A percentile compares a stretch with the other conserved stretches of the same genome.
Evolutionary conservation across 2,888 invertebrate species (phyloP).

Genomic region (Melinaea menophilus): DNA sequence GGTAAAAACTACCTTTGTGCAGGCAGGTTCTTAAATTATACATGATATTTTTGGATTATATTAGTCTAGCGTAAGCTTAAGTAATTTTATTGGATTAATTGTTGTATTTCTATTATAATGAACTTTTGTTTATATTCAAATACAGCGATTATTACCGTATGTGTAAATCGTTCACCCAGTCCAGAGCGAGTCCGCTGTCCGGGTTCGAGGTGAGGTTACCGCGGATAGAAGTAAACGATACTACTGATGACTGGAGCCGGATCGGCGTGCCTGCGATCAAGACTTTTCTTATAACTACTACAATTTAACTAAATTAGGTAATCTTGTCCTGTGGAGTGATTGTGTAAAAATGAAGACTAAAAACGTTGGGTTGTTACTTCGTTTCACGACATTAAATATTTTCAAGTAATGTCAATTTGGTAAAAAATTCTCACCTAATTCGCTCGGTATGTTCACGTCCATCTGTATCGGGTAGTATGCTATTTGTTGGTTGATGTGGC

Average conservation of each 20-base stretch:
- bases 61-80: no score
- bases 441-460: conserved; percentile 64
- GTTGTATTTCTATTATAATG: no score
- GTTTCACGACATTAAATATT: not conserved
- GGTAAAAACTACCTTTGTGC: no score
- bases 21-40: no score
- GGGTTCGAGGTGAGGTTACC: conserved; percentile 83
- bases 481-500: conserved; percentile 78
- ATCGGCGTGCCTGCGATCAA: conserved; percentile 74
- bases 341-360: no score
- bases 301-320: not conserved
- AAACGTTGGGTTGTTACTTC: not conserved
- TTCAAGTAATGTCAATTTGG: no score
- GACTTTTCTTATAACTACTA: no score
- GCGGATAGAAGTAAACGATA: conserved; percentile 80
- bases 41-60: no score
- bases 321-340: not conserved
- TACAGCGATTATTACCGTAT: conserved; percentile 57
- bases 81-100: no score
- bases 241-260: conserved; percentile 71
- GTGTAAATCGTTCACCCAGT: conserved; percentile 80
- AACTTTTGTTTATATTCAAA: no score
- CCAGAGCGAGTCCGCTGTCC: conserved; percentile 73
- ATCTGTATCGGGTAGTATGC: conserved; percentile 67
- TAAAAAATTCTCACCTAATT: conserved; percentile 53